phyloP scores from a whole-genome alignment of 2,797 vertebrate species.

The Agapornis canus region DNA sequence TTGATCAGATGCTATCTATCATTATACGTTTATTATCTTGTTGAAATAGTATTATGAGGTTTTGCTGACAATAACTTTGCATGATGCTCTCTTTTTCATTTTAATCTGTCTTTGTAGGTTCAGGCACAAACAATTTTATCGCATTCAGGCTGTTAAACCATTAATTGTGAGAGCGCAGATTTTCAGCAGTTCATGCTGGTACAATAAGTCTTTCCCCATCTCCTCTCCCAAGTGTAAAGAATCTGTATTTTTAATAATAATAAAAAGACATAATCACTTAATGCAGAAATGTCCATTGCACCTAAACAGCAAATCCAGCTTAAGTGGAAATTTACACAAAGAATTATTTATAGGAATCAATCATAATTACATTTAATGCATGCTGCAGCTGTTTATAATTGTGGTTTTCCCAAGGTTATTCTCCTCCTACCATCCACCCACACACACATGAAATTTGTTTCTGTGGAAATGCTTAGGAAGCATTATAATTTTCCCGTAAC shows the following conservation, averaged over 20 bases:
- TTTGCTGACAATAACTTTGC: conserved; percentile 58
- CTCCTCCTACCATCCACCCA: conserved; percentile 57
- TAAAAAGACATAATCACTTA: conserved; percentile 60
- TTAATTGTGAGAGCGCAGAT: not conserved
- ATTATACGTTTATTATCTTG: conserved; percentile 59
- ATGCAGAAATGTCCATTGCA: conserved; percentile 65
- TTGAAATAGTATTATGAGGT: conserved; percentile 59
- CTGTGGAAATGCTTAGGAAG: conserved; percentile 70
- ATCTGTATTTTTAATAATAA: conserved; percentile 45
- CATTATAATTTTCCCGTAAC: conserved; percentile 71
- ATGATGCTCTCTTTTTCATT: not conserved
- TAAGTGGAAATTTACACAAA: conserved; percentile 87
- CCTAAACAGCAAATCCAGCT: conserved; percentile 83
- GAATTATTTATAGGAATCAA: conserved; percentile 95
- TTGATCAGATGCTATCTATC: conserved; percentile 59
- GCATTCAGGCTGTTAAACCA: not conserved
- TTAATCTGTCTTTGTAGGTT: conserved; percentile 27
- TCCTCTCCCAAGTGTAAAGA: not conserved
- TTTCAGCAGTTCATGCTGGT: not conserved
- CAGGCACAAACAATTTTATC: not conserved
- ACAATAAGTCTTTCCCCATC: not conserved
- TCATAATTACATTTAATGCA: conserved; percentile 90
- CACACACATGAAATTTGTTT: conserved; percentile 69
- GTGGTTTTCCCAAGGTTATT: conserved; percentile 76
- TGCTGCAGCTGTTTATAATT: conserved; percentile 83